Conservation (phyloP, 1,140 invertebrate species). For the Drosophila lacteicornis region DNA sequence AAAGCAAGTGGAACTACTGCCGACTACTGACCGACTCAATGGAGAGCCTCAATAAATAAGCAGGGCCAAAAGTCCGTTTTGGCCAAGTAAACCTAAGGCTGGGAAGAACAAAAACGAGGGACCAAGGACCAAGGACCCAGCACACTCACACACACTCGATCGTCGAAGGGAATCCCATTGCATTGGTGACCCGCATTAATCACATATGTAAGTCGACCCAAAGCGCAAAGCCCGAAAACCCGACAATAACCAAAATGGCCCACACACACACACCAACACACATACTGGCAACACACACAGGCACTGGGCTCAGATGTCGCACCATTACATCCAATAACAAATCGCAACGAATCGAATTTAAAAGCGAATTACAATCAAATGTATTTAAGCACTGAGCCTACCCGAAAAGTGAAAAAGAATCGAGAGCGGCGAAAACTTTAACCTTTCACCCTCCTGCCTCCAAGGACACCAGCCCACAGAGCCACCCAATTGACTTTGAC, state of each 20-base stretch:
- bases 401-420: slow-evolving; percentile 39
- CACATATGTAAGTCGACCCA: slow-evolving; percentile 60
- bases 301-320: slow-evolving; percentile 71
- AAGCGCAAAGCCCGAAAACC: slow-evolving; percentile 44
- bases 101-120: slow-evolving; percentile 38
- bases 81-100: slow-evolving; percentile 36
- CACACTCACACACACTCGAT: slow-evolving; percentile 12
- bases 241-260: slow-evolving; percentile 34
- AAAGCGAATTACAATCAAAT: slow-evolving; percentile 83
- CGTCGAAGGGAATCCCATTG: slow-evolving; percentile 17
- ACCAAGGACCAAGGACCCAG: slow-evolving; percentile 7
- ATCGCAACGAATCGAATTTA: slow-evolving; percentile 80
- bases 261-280: slow-evolving; percentile 6
- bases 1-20: neutral
- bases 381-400: slow-evolving; percentile 79
- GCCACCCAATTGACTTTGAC: slow-evolving; percentile 74
- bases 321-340: slow-evolving; percentile 81
- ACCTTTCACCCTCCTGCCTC: slow-evolving; percentile 32
- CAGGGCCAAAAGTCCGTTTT: slow-evolving; percentile 13
- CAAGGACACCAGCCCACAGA: slow-evolving; percentile 3
- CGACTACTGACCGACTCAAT: slow-evolving; percentile 40
- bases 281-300: neutral
- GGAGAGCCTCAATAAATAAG: slow-evolving; percentile 27
- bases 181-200: slow-evolving; percentile 74
- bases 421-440: slow-evolving; percentile 56